Conservation (phyloP, 1,140 invertebrate species). For the Delia radicum region DNA sequence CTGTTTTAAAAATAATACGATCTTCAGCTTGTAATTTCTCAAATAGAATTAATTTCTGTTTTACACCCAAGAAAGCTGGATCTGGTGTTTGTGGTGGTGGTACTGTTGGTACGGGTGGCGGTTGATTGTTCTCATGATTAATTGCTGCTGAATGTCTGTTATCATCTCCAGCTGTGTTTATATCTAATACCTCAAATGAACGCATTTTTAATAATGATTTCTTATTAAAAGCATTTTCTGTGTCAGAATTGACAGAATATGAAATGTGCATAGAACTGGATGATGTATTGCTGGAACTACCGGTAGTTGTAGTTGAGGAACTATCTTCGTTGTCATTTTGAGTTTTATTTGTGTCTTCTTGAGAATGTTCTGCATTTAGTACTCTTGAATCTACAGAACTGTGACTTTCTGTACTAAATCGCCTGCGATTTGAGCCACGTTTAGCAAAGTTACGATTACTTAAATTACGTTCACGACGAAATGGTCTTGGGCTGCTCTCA, state of each 20-base stretch:
- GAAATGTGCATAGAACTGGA: conserved; percentile 41
- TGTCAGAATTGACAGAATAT: conserved; percentile 45
- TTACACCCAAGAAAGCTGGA: conserved; percentile 44
- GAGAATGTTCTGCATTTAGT: background rate
- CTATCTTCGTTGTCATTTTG: background rate
- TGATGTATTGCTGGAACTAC: background rate
- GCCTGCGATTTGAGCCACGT: conserved; percentile 40
- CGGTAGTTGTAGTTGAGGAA: background rate
- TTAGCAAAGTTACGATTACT: conserved; percentile 52
- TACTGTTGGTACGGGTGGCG: background rate
- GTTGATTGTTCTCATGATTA: background rate
- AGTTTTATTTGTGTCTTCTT: conserved; percentile 27
- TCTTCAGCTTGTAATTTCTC: conserved; percentile 36
- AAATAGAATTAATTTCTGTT: conserved; percentile 47
- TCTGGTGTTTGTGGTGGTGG: conserved; percentile 33
- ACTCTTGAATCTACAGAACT: conserved; percentile 22
- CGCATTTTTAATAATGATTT: conserved; percentile 42
- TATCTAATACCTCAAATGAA: conserved; percentile 21
- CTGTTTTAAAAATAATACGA: conserved; percentile 23
- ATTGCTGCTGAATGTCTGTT: background rate
- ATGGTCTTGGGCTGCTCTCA: conserved; percentile 47
- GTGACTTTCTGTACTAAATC: conserved; percentile 35
- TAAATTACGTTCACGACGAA: conserved; percentile 49
- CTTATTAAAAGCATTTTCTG: conserved; percentile 42
- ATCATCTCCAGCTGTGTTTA: background rate